A percentile compares a stretch with the other conserved stretches of the same genome.
Evolutionary conservation across 1,140 invertebrate genomes (phyloP).

Genomic region (Nephila pilipes): DNA sequence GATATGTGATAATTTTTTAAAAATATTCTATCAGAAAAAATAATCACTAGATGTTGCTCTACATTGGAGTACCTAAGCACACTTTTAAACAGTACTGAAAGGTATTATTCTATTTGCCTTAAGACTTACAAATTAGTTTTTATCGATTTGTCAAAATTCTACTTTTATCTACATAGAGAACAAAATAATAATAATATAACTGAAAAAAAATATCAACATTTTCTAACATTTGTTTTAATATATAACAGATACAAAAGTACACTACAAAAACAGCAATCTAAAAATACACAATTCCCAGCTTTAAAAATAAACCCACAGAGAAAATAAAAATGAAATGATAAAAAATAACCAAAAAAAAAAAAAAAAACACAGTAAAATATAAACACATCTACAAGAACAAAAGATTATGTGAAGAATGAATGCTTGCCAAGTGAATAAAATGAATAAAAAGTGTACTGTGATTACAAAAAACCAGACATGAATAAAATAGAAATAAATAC

Average conservation of each 20-base stretch:
- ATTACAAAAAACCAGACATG: slow-evolving; percentile 22
- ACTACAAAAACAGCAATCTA: background rate
- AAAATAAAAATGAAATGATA: slow-evolving; percentile 24
- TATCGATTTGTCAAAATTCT: background rate
- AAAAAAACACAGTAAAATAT: background rate
- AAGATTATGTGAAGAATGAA: background rate
- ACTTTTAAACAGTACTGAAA: background rate
- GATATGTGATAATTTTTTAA: slow-evolving; percentile 28
- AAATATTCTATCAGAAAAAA: slow-evolving; percentile 16
- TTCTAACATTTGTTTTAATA: too few species aligned
- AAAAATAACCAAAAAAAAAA: background rate
- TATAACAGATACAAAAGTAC: background rate
- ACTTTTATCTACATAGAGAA: background rate
- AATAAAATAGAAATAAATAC: slow-evolving; percentile 44
- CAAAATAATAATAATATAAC: background rate
- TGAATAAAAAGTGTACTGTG: background rate
- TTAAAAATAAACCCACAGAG: slow-evolving; percentile 7
- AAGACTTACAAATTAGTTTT: background rate
- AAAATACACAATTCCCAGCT: background rate
- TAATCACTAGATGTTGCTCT: background rate
- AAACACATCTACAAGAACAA: background rate
- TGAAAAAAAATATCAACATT: background rate
- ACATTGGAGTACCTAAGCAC: background rate
- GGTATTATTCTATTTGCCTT: background rate
- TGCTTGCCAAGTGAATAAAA: background rate